These are phyloP conservation scores for Caenorhabditis sp. DNA, from an alignment of 2,888 invertebrate species.

Conservation along the genomic window DNA sequence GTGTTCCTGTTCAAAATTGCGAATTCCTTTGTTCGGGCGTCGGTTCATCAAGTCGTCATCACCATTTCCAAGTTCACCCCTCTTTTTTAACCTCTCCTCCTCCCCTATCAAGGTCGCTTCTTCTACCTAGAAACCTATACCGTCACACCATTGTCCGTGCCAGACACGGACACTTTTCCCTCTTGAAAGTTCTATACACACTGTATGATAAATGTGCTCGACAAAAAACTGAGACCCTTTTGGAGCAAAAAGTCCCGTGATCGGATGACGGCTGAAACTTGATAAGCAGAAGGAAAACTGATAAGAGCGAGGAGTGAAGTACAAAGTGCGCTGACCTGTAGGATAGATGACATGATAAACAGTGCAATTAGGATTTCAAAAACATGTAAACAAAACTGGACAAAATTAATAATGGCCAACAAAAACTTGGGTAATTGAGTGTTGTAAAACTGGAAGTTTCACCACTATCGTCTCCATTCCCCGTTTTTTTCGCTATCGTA, in stretches of 20 bases:
- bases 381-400: background rate
- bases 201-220: constrained; percentile 16
- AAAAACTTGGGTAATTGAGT: constrained; percentile 48
- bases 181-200: background rate
- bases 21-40: constrained; percentile 13
- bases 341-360: background rate
- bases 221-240: background rate
- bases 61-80: constrained; percentile 19
- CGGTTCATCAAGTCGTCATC: background rate
- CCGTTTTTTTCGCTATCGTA: background rate
- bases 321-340: constrained; percentile 25
- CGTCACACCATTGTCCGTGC: constrained; percentile 1
- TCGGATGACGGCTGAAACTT: constrained; percentile 19
- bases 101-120: constrained; percentile 30
- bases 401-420: constrained; percentile 14
- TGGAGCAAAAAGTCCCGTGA: constrained; percentile 19
- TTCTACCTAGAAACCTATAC: constrained; percentile 12
- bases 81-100: constrained; percentile 24
- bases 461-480: background rate
- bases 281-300: constrained; percentile 18
- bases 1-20: constrained; percentile 4
- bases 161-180: constrained; percentile 14
- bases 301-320: constrained; percentile 18
- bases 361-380: constrained; percentile 14
- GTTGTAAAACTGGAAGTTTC: constrained; percentile 35